Percentiles rank a stretch among this genome's conserved stretches.
Evolutionary conservation across 2,797 vertebrate genomes (phyloP).

Genomic region (Erethizon dorsatum): DNA sequence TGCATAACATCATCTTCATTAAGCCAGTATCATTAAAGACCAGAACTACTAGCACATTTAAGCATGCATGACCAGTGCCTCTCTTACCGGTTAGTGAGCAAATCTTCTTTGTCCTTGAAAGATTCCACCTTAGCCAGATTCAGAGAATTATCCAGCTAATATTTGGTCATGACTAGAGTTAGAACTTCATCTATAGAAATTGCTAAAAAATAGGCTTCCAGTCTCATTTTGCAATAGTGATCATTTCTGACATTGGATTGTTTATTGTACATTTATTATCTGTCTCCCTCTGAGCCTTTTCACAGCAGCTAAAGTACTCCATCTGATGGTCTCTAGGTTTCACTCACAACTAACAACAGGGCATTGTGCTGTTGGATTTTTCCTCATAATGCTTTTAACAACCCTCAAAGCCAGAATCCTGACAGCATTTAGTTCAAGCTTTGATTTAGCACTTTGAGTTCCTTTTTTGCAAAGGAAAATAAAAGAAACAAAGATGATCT

Average conservation of each 20-base stretch:
- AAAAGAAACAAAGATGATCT: conserved; percentile 4
- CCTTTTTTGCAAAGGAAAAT: conserved; percentile 17
- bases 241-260: conserved; percentile 78
- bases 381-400: conserved; percentile 67
- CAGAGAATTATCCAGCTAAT: conserved; percentile 73
- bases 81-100: conserved; percentile 75
- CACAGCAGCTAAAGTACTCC: conserved; percentile 82
- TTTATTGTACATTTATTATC: conserved; percentile 80
- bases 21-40: conserved; percentile 72
- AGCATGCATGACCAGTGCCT: conserved; percentile 76
- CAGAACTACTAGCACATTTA: conserved; percentile 78
- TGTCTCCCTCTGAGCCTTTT: conserved; percentile 77
- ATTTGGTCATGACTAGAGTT: conserved; percentile 64
- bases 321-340: conserved; percentile 82
- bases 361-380: conserved; percentile 78
- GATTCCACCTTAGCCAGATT: conserved; percentile 72
- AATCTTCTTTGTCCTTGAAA: conserved; percentile 81
- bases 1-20: conserved; percentile 75
- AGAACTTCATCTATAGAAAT: conserved; percentile 70
- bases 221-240: conserved; percentile 78
- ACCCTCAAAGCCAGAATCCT: conserved; percentile 60
- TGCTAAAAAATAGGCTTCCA: conserved; percentile 42
- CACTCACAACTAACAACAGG: conserved; percentile 77
- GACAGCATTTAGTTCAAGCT: conserved; percentile 71
- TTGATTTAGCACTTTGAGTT: conserved; percentile 70